phyloP scores from a whole-genome alignment of 2,797 vertebrate genomes.

The Mycteria americana region DNA sequence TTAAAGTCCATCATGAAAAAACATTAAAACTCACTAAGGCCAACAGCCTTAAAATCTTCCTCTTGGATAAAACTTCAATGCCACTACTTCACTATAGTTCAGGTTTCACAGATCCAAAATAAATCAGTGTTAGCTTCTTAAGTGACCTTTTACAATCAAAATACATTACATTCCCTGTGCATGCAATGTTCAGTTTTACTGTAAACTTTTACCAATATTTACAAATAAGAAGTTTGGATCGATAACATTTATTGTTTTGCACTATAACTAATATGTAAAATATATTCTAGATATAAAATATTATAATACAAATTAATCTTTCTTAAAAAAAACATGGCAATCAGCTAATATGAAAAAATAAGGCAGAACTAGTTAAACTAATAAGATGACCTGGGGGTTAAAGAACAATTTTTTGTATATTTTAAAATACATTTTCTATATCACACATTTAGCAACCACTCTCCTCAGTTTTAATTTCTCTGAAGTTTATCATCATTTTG shows the following conservation, averaged over 20 bases:
- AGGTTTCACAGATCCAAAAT: background rate
- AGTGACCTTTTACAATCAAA: background rate
- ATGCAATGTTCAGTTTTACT: background rate
- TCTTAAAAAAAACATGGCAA: background rate
- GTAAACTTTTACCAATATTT: background rate
- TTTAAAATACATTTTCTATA: background rate
- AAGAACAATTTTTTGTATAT: background rate
- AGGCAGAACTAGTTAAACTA: background rate
- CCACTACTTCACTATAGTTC: fast-evolving
- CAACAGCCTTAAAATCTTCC: background rate
- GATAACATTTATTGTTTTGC: background rate
- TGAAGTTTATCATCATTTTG: background rate
- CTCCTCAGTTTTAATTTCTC: background rate
- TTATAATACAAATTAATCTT: background rate
- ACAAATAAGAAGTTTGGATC: background rate
- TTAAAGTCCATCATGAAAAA: background rate
- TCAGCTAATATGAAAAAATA: background rate
- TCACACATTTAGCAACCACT: background rate
- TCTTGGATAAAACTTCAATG: background rate
- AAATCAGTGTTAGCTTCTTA: background rate
- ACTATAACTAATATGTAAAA: background rate
- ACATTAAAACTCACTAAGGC: background rate
- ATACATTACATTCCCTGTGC: background rate
- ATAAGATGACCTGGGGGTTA: background rate
- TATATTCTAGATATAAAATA: background rate